These are phyloP conservation scores for Lottia gigantea DNA, from an alignment of 2,888 invertebrate genomes.

Conservation along the genomic window DNA sequence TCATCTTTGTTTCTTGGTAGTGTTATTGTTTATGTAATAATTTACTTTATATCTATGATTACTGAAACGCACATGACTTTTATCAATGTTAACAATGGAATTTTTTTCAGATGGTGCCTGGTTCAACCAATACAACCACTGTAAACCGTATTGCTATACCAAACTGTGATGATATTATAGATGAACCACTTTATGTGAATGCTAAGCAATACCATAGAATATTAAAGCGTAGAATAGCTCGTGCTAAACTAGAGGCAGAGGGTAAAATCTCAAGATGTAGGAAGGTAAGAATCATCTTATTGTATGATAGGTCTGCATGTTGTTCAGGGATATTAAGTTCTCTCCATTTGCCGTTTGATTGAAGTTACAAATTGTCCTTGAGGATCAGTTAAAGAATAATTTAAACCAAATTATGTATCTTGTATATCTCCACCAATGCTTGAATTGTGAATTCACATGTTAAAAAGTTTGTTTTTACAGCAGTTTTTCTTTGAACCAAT, in stretches of 20 bases:
- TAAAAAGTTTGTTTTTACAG: background rate
- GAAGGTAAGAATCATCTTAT: slow-evolving; percentile 73
- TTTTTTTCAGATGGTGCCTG: slow-evolving; percentile 29
- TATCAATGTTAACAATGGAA: no score
- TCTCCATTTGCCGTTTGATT: no score
- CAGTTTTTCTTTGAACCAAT: background rate
- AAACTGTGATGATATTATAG: slow-evolving; percentile 71
- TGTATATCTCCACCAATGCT: no score
- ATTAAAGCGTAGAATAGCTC: slow-evolving; percentile 90
- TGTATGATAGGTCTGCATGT: no score
- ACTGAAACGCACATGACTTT: no score
- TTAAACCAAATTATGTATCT: no score
- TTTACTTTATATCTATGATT: no score
- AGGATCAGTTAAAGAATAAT: no score
- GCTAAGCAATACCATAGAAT: slow-evolving; percentile 98
- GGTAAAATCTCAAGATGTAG: slow-evolving; percentile 97
- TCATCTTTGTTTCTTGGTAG: no score
- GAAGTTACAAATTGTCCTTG: no score
- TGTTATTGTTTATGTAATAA: no score
- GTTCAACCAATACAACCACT: slow-evolving; percentile 34
- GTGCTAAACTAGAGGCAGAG: slow-evolving; percentile 93
- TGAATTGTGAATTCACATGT: background rate
- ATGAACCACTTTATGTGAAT: slow-evolving; percentile 97
- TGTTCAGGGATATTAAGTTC: no score
- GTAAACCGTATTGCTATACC: slow-evolving; percentile 11